A percentile compares a stretch with the other conserved stretches of the same genome.
These are phyloP conservation scores for Axea sp. DNA, from an alignment of 2,888 invertebrate genomes.

Conservation along the genomic window DNA sequence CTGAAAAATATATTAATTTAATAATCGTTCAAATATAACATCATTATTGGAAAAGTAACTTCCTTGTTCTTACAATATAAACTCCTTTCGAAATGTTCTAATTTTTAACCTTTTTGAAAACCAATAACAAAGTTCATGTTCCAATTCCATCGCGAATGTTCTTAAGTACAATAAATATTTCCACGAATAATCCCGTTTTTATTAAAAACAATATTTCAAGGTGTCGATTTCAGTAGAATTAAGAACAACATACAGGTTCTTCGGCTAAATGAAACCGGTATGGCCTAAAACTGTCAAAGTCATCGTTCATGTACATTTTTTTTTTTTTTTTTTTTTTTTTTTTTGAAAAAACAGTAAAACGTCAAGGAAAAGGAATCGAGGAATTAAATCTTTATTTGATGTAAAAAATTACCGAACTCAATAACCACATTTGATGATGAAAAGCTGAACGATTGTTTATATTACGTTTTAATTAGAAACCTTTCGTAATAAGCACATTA, in stretches of 20 bases:
- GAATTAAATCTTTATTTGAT: background rate
- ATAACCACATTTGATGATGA: too few species aligned
- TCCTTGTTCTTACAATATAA: too few species aligned
- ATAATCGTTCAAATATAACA: too few species aligned
- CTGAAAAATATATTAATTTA: too few species aligned
- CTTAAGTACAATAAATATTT: slow-evolving; percentile 22
- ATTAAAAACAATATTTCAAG: slow-evolving; percentile 36
- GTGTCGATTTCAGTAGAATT: slow-evolving; percentile 25
- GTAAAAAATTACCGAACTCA: too few species aligned
- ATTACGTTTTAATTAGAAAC: too few species aligned
- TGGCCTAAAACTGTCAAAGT: slow-evolving; percentile 12
- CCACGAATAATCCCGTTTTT: slow-evolving; percentile 10
- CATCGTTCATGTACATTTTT: slow-evolving; percentile 21
- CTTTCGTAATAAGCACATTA: too few species aligned
- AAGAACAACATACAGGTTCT: slow-evolving; percentile 5
- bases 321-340: too few species aligned
- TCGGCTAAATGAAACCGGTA: slow-evolving; percentile 10
- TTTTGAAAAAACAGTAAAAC: slow-evolving; percentile 12
- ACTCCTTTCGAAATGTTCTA: too few species aligned
- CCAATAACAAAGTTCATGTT: slow-evolving; percentile 1
- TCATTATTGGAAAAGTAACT: too few species aligned
- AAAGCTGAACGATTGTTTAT: too few species aligned
- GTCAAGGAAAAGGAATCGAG: slow-evolving; percentile 2
- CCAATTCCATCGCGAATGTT: slow-evolving; percentile 16
- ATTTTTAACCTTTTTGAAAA: background rate